Evolutionary conservation across 1,140 invertebrate genomes (phyloP), one percentile per base, ranked within the genome.

Genomic region (Thalassaphorura encarpata): DNA sequence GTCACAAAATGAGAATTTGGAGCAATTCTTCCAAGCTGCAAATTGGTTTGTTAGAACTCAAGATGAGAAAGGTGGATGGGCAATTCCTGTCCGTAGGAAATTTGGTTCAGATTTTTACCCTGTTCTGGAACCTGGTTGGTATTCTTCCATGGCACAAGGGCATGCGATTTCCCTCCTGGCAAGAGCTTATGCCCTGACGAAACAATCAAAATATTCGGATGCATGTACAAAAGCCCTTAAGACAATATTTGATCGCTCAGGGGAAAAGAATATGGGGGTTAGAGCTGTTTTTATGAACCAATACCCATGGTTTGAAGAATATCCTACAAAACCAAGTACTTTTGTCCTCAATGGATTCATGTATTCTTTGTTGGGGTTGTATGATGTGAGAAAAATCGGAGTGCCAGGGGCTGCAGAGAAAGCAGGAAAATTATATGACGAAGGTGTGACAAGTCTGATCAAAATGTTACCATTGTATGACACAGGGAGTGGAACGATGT

Each of bases 341-440:
- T 97, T 95, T 73, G 94, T 99, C 8, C 80, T 99, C 1, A 99
- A 99, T 74, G 96, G 96, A 27, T 99, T 99, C 72, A 96, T 99
- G 64, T 99, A 97, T 73, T 92, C 95, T 0, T 77, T 99, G 1
- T 80, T 99, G 52, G 96, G 96, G 2, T 76, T 99, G 0, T 97
- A 97, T 69, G 95, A 99, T 76, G 73, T 97, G 26, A 81, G 83
- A 64, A 81, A 78, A 66, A 78, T 83, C 18, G 81, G 82, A 28
- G 46, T 65, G 15, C 31, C 52, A 16, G 57, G 52, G 19, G 77
- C 77, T 5, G 75, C 77, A 16, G 77, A 80, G 6, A 81, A 87
- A 68, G 85, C 85, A 15, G 78, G 78, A 43, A 73, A 79, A 60
- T 76, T 97, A 29, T 97, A 87, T 69, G 78, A 84, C 60, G 81